Percentiles rank a stretch among this genome's conserved stretches.
Conservation (phyloP, 92 coral and sea anemone genomes). For the Siderastrea radians region DNA sequence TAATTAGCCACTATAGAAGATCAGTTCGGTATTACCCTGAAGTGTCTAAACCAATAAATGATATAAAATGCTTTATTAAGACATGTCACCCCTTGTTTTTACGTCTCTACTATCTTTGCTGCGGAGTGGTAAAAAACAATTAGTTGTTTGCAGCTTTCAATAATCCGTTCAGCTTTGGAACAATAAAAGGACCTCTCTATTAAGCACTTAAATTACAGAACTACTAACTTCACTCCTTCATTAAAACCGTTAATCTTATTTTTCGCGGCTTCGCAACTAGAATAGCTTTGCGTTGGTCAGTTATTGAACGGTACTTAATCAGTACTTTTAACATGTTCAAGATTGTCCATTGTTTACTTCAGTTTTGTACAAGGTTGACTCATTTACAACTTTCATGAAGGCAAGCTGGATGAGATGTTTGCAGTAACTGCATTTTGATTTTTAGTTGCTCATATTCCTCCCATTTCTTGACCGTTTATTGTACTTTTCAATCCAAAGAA, state of each 20-base stretch:
- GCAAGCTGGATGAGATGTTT: no score
- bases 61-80: no score
- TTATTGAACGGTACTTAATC: no score
- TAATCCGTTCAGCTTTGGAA: neutral
- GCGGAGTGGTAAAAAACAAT: neutral
- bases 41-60: no score
- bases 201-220: neutral
- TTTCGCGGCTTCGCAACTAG: neutral
- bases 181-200: neutral
- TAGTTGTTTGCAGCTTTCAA: neutral
- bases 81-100: neutral
- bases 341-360: conserved; percentile 6
- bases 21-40: no score
- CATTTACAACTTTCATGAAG: no score
- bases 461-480: no score
- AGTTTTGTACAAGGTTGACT: neutral
- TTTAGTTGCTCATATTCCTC: no score
- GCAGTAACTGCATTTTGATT: no score
- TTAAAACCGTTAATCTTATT: neutral
- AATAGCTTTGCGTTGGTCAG: conserved; percentile 8
- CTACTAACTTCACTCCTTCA: neutral
- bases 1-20: no score
- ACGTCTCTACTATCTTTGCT: neutral
- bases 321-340: neutral
- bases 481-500: no score